Base-by-base conservation (phyloP, 1,140 invertebrate species). In the Anastrepha ludens region DNA sequence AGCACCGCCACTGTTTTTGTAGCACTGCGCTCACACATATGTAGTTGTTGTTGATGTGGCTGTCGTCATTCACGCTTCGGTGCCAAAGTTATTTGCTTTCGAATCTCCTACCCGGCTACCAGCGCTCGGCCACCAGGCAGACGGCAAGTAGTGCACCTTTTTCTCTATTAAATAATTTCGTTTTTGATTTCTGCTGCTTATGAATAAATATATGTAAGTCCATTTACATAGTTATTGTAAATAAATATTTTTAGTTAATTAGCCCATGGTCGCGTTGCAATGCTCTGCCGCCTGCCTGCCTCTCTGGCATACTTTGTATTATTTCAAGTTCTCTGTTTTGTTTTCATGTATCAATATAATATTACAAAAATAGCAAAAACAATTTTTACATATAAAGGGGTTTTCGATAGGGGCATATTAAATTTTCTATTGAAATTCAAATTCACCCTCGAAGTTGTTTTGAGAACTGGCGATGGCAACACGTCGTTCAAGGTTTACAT, bases 61-160 rank as follows among this genome's bases (percentile, higher is more conserved):
- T 11, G 74, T 50, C 47, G 47, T 81, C 74, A 20, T 81, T 81
- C 74, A 81, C 74, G 74, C 74, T 58, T 81, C 74, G 55, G n/a
- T 81, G 50, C n/a, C 47, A 81, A 81, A 81, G 47, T 47, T 81
- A 81, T 81, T 81, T 81, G 74, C 47, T 81, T 47, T 50, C 74
- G 74, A 55, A 50, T 55, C 7, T 8, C 55, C 44, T n/a, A 81
- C 74, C n/a, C 44, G 47, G 17, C 74, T 41, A 74, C 13, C 64
- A 9, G 64, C 39, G 64, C 44, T 20, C 41, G 9, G 17, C n/a
- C n/a, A 55, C 20, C 47, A 81, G n/a, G n/a, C 17, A 7, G n/a
- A 3, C 4, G 29, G n/a, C 11, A 74, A 44, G 39, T 67, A 55
- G 11, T 67, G 64, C 29, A 29, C 39, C 64, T 65, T 65, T 65